Base-by-base conservation (phyloP, 2,113 vertebrate genomes). In the Megaleporinus macrocephalus region DNA sequence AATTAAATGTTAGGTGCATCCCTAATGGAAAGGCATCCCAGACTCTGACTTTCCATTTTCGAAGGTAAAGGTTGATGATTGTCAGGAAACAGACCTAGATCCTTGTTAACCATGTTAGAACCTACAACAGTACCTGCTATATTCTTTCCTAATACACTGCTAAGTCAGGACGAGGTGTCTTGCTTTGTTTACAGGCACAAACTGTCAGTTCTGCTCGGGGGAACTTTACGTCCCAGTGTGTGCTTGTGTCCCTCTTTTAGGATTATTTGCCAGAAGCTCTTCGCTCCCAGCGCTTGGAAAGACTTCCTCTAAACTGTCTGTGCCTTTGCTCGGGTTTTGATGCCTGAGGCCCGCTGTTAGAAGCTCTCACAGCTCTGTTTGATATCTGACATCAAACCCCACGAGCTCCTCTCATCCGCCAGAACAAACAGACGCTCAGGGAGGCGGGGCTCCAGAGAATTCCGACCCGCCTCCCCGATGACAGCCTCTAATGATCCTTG, bases 331-430 rank as follows among this genome's bases (percentile, higher is more conserved):
- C 78, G 86, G 22, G 55, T 76, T 44, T 83, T 63, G 80, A 89
- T 86, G 88, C 87, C 81, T 71, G 62, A 83, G 71, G 84, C 72
- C 66, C 29, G 61, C 75, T 89, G 88, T 85, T 78, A 76, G 83
- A 81, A 90, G 84, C 76, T 83, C 83, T 79, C 70, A 68, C 83
- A 70, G 82, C 79, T 73, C 82, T 86, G 79, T 90, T 90, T 90
- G 88, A 91, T 87, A 83, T 36, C 33, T n/a, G 65, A 68, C 65
- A 68, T 33, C 33, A 22, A 68, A 82, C 81, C 86, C 44, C 82
- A 79, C 77, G 73, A 80, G 27, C 66, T 27, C 63, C 14, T 12
- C 36, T 65, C 57, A 71, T 68, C 61, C 36, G 62, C 53, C n/a
- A 69, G 53, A 69, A 72, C 9, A 72, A 20, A 44, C 22, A 65